Base-by-base conservation (phyloP, 2,113 vertebrate species). In the Sylvicapra grimmia region DNA sequence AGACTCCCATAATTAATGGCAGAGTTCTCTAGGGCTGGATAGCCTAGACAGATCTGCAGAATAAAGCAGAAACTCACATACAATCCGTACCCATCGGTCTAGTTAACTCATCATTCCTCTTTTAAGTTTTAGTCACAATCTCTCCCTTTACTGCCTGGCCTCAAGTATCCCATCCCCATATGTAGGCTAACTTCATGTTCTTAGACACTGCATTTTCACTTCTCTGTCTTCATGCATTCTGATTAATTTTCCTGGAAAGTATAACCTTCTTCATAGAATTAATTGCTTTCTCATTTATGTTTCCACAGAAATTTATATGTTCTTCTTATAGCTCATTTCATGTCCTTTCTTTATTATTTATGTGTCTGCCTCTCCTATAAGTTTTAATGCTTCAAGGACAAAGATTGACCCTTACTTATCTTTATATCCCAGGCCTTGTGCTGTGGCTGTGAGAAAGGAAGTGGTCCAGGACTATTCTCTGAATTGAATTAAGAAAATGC, bases 301-400 rank as follows among this genome's bases (percentile, higher is more conserved):
- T 94, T 85, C n/a, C 54, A 91, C 56, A 65, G 16, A 90, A 80
- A 96, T 91, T 58, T 96, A 93, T n/a, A 86, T 16, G 44, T 59
- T 51, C 51, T 27, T 85, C 47, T 96, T 47, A 56, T 2, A 54
- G 47, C 3, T 54, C 6, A 79, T 18, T 90, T 84, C 40, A 63
- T 14, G 47, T 6, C 77, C 0, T 54, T 47, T 83, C 25, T 93
- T 47, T 85, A 16, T 44, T 83, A 68, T 90, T 86, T 94, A 68
- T 65, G 4, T 68, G 2, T 86, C 56, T 77, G 6, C 63, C 13
- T 93, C 86, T 88, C 33, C 31, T 68, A 11, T 75, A 94, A 92
- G 23, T 86, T 97, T 97, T 94, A 90, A 79, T 87, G 82, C 53
- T 96, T 86, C 33, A 80, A 96, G 40, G 51, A 82, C 54, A 97